Percentiles rank a stretch among this genome's conserved stretches.
Conservation (phyloP, 2,113 vertebrate genomes). For the Oplegnathus fasciatus region DNA sequence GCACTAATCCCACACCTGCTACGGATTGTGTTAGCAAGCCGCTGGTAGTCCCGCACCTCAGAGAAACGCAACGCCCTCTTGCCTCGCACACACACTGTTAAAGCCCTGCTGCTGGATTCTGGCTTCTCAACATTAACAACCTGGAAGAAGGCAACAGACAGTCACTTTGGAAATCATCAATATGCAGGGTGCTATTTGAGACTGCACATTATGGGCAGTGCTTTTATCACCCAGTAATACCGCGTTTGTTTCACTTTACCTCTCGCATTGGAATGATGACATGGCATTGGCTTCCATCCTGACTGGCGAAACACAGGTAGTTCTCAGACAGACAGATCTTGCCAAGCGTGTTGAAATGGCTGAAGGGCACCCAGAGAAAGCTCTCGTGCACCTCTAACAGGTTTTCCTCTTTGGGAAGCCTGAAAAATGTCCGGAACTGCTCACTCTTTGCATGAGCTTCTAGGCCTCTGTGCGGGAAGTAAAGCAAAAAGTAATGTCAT, state of each 20-base stretch:
- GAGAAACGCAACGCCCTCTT: conserved; percentile 94
- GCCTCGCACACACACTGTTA: conserved; percentile 91
- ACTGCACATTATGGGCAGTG: not conserved
- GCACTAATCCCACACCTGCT: conserved; percentile 85
- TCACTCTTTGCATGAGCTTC: conserved; percentile 93
- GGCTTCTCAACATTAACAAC: conserved; percentile 90
- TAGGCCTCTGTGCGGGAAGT: conserved; percentile 86
- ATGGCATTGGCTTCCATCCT: conserved; percentile 92
- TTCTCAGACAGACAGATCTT: conserved; percentile 97
- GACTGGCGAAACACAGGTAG: conserved; percentile 96
- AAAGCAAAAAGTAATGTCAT: not conserved
- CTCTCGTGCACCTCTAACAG: conserved; percentile 95
- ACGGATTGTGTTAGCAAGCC: conserved; percentile 89
- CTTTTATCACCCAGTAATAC: not conserved
- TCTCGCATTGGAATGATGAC: conserved; percentile 93
- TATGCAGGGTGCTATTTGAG: not conserved
- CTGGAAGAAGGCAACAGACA: conserved; percentile 70
- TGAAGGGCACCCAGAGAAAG: conserved; percentile 95
- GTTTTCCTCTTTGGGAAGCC: conserved; percentile 92
- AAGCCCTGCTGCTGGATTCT: conserved; percentile 86
- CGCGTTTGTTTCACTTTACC: conserved; percentile 80
- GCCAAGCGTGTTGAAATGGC: conserved; percentile 90
- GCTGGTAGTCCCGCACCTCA: conserved; percentile 91
- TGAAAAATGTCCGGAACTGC: conserved; percentile 93
- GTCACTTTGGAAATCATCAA: conserved; percentile 7